Percentiles rank a stretch among this genome's conserved stretches.
Evolutionary conservation across 2,113 vertebrate genomes (phyloP).

Genomic region (Neofelis nebulosa): DNA sequence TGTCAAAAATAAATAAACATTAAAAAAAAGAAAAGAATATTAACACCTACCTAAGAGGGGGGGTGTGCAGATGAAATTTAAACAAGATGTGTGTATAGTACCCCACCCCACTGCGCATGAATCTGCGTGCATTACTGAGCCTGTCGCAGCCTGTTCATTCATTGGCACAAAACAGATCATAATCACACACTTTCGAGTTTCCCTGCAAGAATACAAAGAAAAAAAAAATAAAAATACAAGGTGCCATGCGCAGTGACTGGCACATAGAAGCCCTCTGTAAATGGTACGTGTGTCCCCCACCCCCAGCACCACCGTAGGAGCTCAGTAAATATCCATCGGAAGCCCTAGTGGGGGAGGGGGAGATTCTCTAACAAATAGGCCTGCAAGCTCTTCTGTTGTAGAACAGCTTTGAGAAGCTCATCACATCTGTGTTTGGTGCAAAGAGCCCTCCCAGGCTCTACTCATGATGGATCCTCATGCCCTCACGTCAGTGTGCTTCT

Average conservation of each 20-base stretch:
- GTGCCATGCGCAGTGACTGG: neutral
- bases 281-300: no score
- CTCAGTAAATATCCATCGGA: fast-evolving
- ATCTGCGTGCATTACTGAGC: neutral
- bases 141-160: neutral
- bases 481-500: neutral
- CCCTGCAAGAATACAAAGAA: neutral
- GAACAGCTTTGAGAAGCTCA: neutral
- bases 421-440: neutral
- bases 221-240: neutral
- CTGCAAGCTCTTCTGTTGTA: neutral
- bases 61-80: neutral
- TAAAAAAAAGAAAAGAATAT: neutral
- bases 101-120: no score
- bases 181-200: neutral
- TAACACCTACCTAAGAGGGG: neutral
- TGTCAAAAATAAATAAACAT: no score
- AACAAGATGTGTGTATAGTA: neutral
- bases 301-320: fast-evolving
- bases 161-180: neutral
- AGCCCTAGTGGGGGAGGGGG: neutral
- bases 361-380: neutral
- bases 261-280: neutral
- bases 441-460: neutral
- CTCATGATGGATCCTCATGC: neutral